These are phyloP conservation scores for Agrochola macilenta DNA, from an alignment of 2,888 invertebrate genomes.

Conservation along the genomic window DNA sequence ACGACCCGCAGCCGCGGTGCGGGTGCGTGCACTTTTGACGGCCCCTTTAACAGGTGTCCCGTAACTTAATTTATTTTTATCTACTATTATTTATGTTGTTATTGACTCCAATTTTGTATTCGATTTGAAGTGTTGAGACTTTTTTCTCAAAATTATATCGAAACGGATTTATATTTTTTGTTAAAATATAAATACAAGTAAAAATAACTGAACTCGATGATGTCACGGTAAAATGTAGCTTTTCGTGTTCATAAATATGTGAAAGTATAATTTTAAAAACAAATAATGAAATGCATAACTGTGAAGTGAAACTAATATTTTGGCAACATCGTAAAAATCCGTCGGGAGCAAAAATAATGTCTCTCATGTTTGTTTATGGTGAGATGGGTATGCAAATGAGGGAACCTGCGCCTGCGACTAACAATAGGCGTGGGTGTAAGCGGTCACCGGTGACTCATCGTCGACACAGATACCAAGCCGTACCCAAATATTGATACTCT, in stretches of 20 bases:
- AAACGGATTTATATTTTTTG: constrained; percentile 19
- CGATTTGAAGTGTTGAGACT: constrained; percentile 28
- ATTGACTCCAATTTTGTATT: constrained; percentile 34
- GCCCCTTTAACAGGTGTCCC: constrained; percentile 79
- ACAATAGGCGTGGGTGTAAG: constrained; percentile 76
- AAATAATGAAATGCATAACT: constrained; percentile 60
- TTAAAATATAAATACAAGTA: constrained; percentile 21
- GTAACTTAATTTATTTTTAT: constrained; percentile 65
- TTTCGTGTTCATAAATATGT: constrained; percentile 8
- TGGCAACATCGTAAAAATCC: constrained; percentile 61
- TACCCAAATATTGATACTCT: constrained; percentile 79
- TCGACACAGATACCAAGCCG: constrained; percentile 74
- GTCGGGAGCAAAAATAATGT: constrained; percentile 61
- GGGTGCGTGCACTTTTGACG: constrained; percentile 81
- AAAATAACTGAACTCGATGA: constrained; percentile 47
- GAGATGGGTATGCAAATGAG: constrained; percentile 76
- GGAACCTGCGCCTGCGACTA: constrained; percentile 68
- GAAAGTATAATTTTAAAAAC: constrained; percentile 20
- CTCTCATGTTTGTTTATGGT: constrained; percentile 69
- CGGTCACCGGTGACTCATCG: constrained; percentile 79
- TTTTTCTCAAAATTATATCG: constrained; percentile 27
- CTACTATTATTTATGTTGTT: constrained; percentile 46
- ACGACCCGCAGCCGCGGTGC: constrained; percentile 78
- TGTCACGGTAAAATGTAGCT: constrained; percentile 28
- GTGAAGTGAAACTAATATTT: constrained; percentile 64